These are phyloP conservation scores for Bombus balteatus DNA, from an alignment of 1,140 invertebrate genomes.

Conservation along the genomic window DNA sequence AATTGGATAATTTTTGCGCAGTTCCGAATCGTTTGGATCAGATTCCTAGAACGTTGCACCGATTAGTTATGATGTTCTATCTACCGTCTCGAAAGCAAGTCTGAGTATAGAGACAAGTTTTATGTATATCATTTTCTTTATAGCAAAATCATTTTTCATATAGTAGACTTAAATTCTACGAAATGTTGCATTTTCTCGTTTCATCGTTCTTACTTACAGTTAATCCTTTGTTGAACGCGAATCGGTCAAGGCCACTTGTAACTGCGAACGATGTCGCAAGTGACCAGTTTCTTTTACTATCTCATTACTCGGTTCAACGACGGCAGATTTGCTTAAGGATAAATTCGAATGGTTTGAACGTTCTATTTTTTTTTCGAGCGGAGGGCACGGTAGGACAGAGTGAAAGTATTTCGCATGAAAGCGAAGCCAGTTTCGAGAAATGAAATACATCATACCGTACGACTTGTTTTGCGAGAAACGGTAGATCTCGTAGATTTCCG, in stretches of 20 bases:
- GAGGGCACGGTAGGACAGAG: not conserved
- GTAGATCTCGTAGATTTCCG: not conserved
- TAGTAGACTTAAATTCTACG: not conserved
- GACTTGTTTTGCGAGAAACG: not conserved
- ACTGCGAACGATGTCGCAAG: not conserved
- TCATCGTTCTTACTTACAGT: too few species aligned
- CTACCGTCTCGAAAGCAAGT: not conserved
- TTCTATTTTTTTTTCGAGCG: not conserved
- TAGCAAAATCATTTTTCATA: not conserved
- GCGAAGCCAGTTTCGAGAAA: not conserved
- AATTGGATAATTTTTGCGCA: not conserved
- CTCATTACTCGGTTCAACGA: constrained; percentile 12
- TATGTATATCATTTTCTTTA: too few species aligned
- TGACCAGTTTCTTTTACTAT: constrained; percentile 2
- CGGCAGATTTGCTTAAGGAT: not conserved
- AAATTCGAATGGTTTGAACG: not conserved
- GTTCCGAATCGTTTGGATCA: too few species aligned
- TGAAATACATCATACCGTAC: not conserved
- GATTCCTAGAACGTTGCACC: not conserved
- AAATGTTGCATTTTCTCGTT: not conserved
- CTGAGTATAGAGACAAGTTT: too few species aligned
- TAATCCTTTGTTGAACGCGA: not conserved
- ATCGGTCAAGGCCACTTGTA: constrained; percentile 5
- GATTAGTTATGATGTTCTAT: not conserved
- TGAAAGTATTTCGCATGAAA: not conserved